Conservation (phyloP, 2,113 vertebrate genomes). For the Dolichallabes microphthalmus region DNA sequence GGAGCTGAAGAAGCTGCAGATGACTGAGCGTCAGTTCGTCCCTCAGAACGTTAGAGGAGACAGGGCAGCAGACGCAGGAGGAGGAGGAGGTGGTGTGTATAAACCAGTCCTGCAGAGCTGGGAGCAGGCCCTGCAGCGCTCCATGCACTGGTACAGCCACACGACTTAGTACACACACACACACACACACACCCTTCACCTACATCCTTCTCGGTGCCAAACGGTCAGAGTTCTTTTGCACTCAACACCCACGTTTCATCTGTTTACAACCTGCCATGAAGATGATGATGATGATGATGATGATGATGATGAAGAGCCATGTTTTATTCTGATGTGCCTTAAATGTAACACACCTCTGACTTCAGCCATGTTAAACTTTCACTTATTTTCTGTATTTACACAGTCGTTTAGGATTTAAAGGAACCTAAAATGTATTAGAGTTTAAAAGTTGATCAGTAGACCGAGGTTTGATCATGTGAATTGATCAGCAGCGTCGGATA, state of each 20-base stretch:
- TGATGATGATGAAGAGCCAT: not conserved
- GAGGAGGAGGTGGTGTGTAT: conserved; percentile 59
- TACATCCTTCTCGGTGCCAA: not conserved
- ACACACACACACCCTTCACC: not conserved
- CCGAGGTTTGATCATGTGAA: not conserved
- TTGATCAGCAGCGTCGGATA: too few species aligned
- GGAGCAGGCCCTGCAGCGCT: conserved; percentile 81
- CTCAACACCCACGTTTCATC: not conserved
- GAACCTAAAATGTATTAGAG: not conserved
- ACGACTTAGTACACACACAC: conserved; percentile 48
- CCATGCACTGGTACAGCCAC: conserved; percentile 84
- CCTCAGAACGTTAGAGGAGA: conserved; percentile 67
- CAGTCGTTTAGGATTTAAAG: not conserved
- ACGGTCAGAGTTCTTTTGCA: not conserved
- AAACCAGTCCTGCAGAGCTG: conserved; percentile 77
- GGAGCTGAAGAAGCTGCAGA: conserved; percentile 84
- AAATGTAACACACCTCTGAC: not conserved
- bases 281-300: not conserved
- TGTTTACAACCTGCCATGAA: not conserved
- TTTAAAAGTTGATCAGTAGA: not conserved
- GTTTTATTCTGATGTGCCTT: not conserved
- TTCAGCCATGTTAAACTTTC: not conserved
- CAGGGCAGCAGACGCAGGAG: conserved; percentile 4
- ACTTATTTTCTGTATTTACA: not conserved
- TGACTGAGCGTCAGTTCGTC: conserved; percentile 74